A percentile compares a stretch with the other conserved stretches of the same genome.
Conservation (phyloP, 1,140 invertebrate species). For the Brachionus rotundiformis region DNA sequence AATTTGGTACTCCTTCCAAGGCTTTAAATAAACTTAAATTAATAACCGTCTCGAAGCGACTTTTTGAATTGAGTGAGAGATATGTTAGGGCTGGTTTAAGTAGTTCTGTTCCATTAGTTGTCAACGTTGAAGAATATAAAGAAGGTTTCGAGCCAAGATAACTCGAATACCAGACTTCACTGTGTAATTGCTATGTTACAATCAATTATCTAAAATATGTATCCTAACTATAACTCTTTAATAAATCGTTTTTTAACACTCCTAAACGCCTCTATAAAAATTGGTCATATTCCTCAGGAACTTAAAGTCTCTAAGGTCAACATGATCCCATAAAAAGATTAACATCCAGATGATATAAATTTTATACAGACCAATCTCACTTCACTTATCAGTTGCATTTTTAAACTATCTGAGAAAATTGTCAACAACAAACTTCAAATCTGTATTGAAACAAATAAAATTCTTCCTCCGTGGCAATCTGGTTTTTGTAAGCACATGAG, state of each 20-base stretch:
- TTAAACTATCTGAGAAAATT: conserved; percentile 52
- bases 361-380: conserved; percentile 53
- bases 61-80: too few relatives aligned
- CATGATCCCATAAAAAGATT: conserved; percentile 53
- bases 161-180: too few relatives aligned
- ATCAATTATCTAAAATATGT: too few relatives aligned
- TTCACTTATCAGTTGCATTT: conserved; percentile 10
- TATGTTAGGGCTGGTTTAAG: too few relatives aligned
- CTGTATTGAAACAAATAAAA: background rate
- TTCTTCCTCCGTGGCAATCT: background rate
- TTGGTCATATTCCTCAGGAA: background rate
- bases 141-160: too few relatives aligned
- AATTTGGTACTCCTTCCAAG: too few relatives aligned
- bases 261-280: background rate
- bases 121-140: too few relatives aligned
- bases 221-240: too few relatives aligned
- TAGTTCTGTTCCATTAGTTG: too few relatives aligned
- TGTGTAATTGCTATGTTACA: too few relatives aligned
- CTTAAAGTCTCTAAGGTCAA: conserved; percentile 43
- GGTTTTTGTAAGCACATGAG: background rate
- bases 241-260: background rate
- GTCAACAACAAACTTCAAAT: conserved; percentile 20
- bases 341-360: background rate
- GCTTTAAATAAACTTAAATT: too few relatives aligned
- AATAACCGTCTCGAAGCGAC: too few relatives aligned